phyloP scores from a whole-genome alignment of 2,113 vertebrate genomes.

The Setophaga kirtlandii region DNA sequence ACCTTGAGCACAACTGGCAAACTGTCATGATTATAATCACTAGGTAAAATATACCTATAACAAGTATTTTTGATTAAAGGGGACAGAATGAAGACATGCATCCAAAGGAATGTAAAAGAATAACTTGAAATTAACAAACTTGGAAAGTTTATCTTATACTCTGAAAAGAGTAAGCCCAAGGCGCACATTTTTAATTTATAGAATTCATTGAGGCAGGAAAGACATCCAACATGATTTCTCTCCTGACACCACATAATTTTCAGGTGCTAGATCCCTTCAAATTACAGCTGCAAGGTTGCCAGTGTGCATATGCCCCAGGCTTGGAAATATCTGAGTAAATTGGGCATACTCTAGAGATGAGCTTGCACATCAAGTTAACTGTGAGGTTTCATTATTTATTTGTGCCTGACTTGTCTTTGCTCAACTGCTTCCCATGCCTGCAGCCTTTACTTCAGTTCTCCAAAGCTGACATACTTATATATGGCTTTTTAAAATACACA shows the following conservation, averaged over 20 bases:
- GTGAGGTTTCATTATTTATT: constrained; percentile 31
- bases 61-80: background rate
- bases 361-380: background rate
- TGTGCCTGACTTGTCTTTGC: background rate
- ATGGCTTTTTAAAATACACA: background rate
- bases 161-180: constrained; percentile 11
- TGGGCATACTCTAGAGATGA: background rate
- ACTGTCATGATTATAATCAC: background rate
- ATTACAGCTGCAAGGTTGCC: background rate
- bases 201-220: constrained; percentile 23
- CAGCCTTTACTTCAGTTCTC: background rate
- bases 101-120: background rate
- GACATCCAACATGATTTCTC: background rate
- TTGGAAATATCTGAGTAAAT: constrained; percentile 1
- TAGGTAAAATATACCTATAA: background rate
- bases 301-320: background rate
- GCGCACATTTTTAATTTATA: constrained; percentile 51
- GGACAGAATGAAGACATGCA: background rate
- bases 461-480: background rate
- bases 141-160: background rate
- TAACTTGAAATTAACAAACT: background rate
- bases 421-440: background rate
- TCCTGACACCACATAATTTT: background rate
- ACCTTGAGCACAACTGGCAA: background rate
- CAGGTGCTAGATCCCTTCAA: constrained; percentile 24